Evolutionary conservation across 2,888 invertebrate species (phyloP), one percentile per base, ranked within the genome.

Genomic region (Therioaphis trifolii): DNA sequence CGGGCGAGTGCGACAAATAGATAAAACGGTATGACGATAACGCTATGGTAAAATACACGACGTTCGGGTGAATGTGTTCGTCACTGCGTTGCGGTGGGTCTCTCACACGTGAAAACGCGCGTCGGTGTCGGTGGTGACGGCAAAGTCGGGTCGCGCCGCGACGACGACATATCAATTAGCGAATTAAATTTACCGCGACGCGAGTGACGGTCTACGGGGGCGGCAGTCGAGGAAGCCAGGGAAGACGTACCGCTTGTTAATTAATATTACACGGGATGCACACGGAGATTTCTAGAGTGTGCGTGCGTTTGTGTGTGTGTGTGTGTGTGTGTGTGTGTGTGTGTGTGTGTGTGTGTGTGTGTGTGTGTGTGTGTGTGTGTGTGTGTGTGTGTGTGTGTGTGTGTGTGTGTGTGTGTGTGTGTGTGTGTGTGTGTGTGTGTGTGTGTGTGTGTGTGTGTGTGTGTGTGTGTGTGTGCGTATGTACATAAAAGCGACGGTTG

Each of bases 161-260:
- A 35, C 35, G 35, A 12, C 61, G 71, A 80, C 72, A 72, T 80
- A 79, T 80, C 80, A 80, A 80, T 80, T 80, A 80, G 72, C 72
- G 80, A 61, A 72, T 80, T 80, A 61, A 61, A 72, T 80, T 71
- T 71, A 61, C 80, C 71, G 69, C 69, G 12, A 69, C 79, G 9
- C 40, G 24, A 15, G 79, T 27, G 27, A 12, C 55, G 29, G 55
- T n/a, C n/a, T 24, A n/a, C n/a, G 66, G 78, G 21, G 29, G 63
- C 29, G 76, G 63, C 40, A 52, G 52, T 21, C 43, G 43, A 24
- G 43, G 35, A 66, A 66, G 40, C n/a, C n/a, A 55, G 74, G 55
- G 35, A 74, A 72, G 72, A 75, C 29, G 21, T 69, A 69, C 35
- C 61, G 72, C 71, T 72, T 61, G 80, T 80, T 80, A 80, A 80